Evolutionary conservation across 2,888 invertebrate species (phyloP), one percentile per base, ranked within the genome.

Genomic region (Philonicus albiceps): DNA sequence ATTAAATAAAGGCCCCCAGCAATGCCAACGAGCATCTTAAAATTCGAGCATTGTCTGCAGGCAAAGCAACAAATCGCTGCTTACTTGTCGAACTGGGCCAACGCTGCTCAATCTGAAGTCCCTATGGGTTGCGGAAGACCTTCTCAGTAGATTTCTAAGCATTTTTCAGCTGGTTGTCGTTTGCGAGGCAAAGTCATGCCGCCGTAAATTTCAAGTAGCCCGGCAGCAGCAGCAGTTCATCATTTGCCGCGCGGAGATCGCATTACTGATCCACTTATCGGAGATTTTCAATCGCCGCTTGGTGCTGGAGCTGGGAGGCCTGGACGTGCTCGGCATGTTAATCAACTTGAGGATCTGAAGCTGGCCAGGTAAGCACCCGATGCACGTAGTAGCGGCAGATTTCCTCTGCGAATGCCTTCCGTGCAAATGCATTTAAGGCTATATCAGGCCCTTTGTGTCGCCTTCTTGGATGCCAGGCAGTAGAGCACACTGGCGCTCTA

Each of bases 141-240:
- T 78, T 43, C 43, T 53, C 31, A 49, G 49, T 13, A 78, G 49
- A 78, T 74, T 78, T 43, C 11, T 0, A 13, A 30, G 27, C 13
- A 78, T 49, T 78, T 8, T 43, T 49, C 31, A 78, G 43, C n/a
- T 16, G 4, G 4, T 27, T 27, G 22, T 27, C 40, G 22, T 30
- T 81, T 49, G 34, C 31, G 13, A n/a, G 2, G 5, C 16, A 64
- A 81, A 81, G 81, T 81, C 81, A 81, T 55, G 81, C 81, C 49
- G 81, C 64, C 81, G 55, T 81, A 81, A 81, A 81, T 81, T 81
- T 55, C 16, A 81, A 55, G 34, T 37, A 81, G 81, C 53, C 81
- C 19, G 34, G 53, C 76, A 40, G 31, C 37, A 8, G 53, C 34
- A 37, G 49, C 49, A 81, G 30, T 22, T 53, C 80, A n/a, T 30